Evolutionary conservation across 2,888 invertebrate species (phyloP).

Genomic region (Cetonia aurata): DNA sequence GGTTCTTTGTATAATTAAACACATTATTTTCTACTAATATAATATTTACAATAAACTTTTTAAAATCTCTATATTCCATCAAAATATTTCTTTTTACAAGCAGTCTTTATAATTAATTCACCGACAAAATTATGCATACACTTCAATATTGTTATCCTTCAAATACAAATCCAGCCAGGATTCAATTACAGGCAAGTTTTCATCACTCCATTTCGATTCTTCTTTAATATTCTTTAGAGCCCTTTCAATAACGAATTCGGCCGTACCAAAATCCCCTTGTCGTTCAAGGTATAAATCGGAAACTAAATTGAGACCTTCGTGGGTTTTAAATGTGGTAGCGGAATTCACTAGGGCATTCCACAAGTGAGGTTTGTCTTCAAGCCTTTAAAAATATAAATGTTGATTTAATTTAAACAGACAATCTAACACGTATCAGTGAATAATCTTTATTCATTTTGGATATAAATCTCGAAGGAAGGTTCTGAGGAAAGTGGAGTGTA

Average conservation of each 20-base stretch:
- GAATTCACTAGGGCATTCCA: slow-evolving; percentile 83
- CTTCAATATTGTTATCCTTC: slow-evolving; percentile 54
- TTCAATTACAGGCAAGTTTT: slow-evolving; percentile 81
- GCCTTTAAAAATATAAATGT: slow-evolving; percentile 66
- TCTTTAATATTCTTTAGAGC: slow-evolving; percentile 80
- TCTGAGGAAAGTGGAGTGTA: too few species aligned
- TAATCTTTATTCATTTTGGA: too few species aligned
- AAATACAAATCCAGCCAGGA: slow-evolving; percentile 77
- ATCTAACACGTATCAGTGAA: not conserved
- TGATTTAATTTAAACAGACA: not conserved
- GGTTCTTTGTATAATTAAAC: too few species aligned
- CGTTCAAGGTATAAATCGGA: slow-evolving; percentile 74
- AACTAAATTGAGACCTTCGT: slow-evolving; percentile 79
- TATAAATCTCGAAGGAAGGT: too few species aligned
- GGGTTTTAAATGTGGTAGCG: slow-evolving; percentile 82
- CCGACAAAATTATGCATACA: not conserved
- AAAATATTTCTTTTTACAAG: not conserved
- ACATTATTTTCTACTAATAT: not conserved
- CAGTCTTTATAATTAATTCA: slow-evolving; percentile 18
- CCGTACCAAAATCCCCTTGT: slow-evolving; percentile 78
- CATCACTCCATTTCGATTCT: slow-evolving; percentile 82
- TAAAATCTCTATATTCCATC: slow-evolving; percentile 9
- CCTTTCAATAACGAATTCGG: slow-evolving; percentile 80
- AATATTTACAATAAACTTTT: not conserved
- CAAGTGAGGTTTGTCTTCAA: slow-evolving; percentile 76